Conservation (phyloP, 2,113 vertebrate genomes). For the Amia ocellicauda region DNA sequence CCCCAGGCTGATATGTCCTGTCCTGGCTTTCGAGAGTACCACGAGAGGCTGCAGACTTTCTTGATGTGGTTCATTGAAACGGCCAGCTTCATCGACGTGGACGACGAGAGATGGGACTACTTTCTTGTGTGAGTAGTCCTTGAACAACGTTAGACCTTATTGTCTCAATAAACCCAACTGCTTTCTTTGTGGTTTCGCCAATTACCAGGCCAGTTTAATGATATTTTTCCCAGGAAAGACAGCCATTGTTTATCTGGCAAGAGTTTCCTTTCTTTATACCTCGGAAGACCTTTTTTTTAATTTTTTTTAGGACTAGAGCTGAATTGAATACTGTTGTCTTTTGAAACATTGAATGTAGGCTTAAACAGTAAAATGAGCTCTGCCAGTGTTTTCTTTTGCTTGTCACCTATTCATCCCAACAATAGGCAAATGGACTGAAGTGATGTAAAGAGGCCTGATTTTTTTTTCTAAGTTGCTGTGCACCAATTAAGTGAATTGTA, state of each 20-base stretch:
- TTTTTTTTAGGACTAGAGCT: slow-evolving; percentile 79
- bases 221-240: slow-evolving; percentile 87
- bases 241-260: slow-evolving; percentile 95
- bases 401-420: slow-evolving; percentile 97
- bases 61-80: slow-evolving; percentile 99
- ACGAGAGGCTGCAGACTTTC: slow-evolving; percentile 96
- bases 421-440: slow-evolving; percentile 99
- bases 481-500: slow-evolving; percentile 99
- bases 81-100: slow-evolving; percentile 96
- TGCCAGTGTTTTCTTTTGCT: slow-evolving; percentile 99
- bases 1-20: slow-evolving; percentile 88
- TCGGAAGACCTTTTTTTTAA: slow-evolving; percentile 70
- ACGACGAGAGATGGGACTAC: slow-evolving; percentile 99
- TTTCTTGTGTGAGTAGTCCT: slow-evolving; percentile 97
- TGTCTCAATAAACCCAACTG: slow-evolving; percentile 69
- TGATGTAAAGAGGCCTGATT: slow-evolving; percentile 99
- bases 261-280: slow-evolving; percentile 91
- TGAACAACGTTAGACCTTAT: slow-evolving; percentile 81
- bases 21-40: slow-evolving; percentile 93
- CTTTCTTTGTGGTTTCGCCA: slow-evolving; percentile 90
- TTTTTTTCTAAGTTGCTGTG: slow-evolving; percentile 92
- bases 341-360: slow-evolving; percentile 95
- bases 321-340: slow-evolving; percentile 99
- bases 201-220: slow-evolving; percentile 98
- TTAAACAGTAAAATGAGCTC: slow-evolving; percentile 99